phyloP scores from a whole-genome alignment of 1,140 invertebrate species.

The Schlechtendalia chinensis region DNA sequence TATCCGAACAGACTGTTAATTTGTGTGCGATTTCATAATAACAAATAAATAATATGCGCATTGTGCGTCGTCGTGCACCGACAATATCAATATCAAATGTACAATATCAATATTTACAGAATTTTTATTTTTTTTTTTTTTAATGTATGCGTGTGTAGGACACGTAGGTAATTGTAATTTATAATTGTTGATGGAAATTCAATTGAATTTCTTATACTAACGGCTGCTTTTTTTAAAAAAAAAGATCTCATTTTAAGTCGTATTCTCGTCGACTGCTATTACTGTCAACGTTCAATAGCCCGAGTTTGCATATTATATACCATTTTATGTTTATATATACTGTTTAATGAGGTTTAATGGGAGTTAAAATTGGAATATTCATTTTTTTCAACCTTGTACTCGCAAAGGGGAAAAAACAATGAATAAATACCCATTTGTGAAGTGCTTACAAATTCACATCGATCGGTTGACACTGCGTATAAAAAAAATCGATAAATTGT shows the following conservation, averaged over 20 bases:
- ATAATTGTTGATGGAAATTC: too few relatives aligned
- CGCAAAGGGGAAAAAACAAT: neutral
- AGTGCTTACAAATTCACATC: constrained; percentile 11
- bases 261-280: too few relatives aligned
- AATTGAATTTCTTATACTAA: neutral
- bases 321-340: constrained; percentile 7
- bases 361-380: constrained; percentile 5
- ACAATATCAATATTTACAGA: too few relatives aligned
- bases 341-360: neutral
- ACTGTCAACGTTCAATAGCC: constrained; percentile 24
- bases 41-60: too few relatives aligned
- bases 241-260: too few relatives aligned
- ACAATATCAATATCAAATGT: too few relatives aligned
- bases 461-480: neutral
- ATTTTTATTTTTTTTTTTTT: too few relatives aligned
- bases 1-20: neutral
- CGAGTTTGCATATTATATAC: neutral
- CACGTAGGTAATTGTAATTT: too few relatives aligned
- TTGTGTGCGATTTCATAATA: neutral
- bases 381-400: constrained; percentile 30
- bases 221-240: too few relatives aligned
- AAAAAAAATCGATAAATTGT: constrained; percentile 28
- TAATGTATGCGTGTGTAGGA: too few relatives aligned
- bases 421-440: constrained; percentile 21
- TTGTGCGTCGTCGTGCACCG: too few relatives aligned